Percentiles rank a stretch among this genome's conserved stretches.
Evolutionary conservation across 1,140 invertebrate species (phyloP).

Genomic region (Rhagoletis pomonella): DNA sequence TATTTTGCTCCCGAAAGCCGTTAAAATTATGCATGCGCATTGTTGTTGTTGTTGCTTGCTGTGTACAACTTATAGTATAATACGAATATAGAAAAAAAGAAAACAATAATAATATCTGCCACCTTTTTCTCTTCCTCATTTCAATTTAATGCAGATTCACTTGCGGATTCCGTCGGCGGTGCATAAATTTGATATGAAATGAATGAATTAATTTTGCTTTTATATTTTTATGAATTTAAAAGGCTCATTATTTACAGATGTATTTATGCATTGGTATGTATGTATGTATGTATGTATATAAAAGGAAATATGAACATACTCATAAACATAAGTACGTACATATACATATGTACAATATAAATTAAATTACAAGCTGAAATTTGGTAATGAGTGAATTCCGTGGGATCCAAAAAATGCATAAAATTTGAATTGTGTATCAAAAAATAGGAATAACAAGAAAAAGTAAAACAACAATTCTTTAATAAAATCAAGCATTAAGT

Average conservation of each 20-base stretch:
- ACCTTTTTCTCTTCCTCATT: conserved; percentile 33
- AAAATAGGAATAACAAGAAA: background rate
- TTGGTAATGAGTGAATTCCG: background rate
- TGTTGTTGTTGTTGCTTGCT: background rate
- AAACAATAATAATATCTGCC: background rate
- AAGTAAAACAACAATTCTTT: background rate
- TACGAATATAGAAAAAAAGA: background rate
- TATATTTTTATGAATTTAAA: conserved; percentile 29
- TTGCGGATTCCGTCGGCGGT: conserved; percentile 26
- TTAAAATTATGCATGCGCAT: background rate
- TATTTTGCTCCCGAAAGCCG: conserved; percentile 29
- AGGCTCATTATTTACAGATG: background rate
- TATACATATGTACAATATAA: too few species aligned
- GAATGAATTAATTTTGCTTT: conserved; percentile 31
- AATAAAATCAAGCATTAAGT: background rate
- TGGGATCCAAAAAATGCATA: background rate
- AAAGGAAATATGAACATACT: too few species aligned
- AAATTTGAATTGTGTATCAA: background rate
- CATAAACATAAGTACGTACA: too few species aligned
- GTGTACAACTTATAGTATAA: background rate
- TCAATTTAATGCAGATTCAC: conserved; percentile 46
- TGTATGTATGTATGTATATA: background rate
- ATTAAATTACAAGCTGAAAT: too few species aligned
- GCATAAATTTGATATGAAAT: conserved; percentile 46
- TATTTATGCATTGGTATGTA: background rate